These are phyloP conservation scores for Sebastes matsubarae DNA, from an alignment of 2,797 vertebrate genomes.

Conservation along the genomic window DNA sequence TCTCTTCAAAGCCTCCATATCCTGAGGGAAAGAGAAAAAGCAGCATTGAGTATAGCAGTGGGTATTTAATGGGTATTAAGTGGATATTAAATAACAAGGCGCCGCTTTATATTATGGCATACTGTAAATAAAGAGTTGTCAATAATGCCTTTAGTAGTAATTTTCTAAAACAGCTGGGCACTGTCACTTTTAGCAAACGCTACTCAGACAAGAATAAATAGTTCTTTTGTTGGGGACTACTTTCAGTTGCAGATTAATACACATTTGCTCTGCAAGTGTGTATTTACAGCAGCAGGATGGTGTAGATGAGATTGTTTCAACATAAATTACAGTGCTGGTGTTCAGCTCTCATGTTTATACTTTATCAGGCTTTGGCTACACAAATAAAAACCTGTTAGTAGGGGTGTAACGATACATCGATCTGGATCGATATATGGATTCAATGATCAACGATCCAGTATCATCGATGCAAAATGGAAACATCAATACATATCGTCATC, in stretches of 20 bases:
- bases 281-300: neutral
- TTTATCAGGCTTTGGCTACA: neutral
- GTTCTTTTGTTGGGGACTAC: neutral
- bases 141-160: neutral
- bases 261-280: neutral
- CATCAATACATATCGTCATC: no score
- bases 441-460: no score
- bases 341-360: neutral
- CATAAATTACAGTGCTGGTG: neutral
- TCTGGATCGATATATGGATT: no score
- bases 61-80: neutral
- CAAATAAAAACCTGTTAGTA: neutral
- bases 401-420: no score
- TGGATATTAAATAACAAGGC: neutral
- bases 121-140: neutral
- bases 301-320: neutral
- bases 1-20: constrained; percentile 97
- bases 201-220: neutral
- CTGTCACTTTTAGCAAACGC: neutral
- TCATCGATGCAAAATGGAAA: no score
- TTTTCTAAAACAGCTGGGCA: neutral
- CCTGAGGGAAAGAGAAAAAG: constrained; percentile 80
- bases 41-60: neutral
- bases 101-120: neutral
- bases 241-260: neutral